Conservation (phyloP, 1,140 invertebrate species). For the Daktulosphaira vitifoliae region DNA sequence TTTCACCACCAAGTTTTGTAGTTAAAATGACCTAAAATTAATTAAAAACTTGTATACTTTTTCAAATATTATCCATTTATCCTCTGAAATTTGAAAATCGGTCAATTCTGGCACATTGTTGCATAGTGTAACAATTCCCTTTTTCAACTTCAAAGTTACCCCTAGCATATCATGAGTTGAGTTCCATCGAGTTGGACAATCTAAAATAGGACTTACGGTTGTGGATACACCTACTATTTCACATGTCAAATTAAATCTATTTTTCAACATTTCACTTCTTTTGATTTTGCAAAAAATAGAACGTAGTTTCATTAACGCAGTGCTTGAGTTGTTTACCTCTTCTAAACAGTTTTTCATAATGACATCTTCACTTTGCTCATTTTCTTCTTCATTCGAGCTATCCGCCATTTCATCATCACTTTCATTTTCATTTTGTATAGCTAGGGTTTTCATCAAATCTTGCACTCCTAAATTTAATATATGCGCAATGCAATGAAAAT, state of each 20-base stretch:
- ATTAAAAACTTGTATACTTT: constrained; percentile 10
- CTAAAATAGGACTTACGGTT: constrained; percentile 9
- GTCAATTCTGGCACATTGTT: not conserved
- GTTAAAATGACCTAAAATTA: constrained; percentile 7
- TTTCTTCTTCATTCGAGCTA: not conserved
- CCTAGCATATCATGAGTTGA: constrained; percentile 36
- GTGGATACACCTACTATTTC: constrained; percentile 18
- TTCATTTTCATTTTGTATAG: not conserved
- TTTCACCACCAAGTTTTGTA: not conserved
- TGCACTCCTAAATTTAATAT: constrained; percentile 38
- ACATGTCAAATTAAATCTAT: constrained; percentile 27
- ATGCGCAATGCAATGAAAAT: constrained; percentile 39
- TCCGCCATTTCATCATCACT: not conserved
- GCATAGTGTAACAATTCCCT: constrained; percentile 1
- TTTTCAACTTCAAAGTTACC: constrained; percentile 28
- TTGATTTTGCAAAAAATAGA: constrained; percentile 33
- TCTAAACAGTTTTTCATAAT: too few species aligned
- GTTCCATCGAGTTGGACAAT: constrained; percentile 34
- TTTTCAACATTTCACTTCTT: constrained; percentile 19
- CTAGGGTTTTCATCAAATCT: constrained; percentile 36
- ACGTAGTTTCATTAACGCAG: constrained; percentile 10
- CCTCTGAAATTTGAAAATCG: not conserved
- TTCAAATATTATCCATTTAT: not conserved
- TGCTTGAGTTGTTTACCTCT: not conserved
- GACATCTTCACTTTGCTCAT: not conserved